Base-by-base conservation (phyloP, 2,797 vertebrate species). In the Mus spretus region DNA sequence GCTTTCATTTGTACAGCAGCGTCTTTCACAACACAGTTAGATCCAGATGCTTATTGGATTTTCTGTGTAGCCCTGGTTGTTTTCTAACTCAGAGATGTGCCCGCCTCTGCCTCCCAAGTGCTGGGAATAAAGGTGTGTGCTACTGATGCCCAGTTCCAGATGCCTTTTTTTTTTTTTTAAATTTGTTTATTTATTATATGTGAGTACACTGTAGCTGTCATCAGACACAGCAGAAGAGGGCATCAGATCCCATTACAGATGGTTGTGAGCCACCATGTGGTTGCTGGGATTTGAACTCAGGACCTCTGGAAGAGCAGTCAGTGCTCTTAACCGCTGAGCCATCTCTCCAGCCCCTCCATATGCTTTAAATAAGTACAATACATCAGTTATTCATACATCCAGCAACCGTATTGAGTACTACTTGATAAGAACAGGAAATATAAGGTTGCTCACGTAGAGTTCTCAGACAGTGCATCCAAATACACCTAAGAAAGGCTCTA, bases 331-430 rank as follows among this genome's bases (percentile, higher is more conserved):
- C 50, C 2, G 10, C 50, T 11, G 10, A 50, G 50, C 50, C 50
- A 50, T 50, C 50, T 11, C 50, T 50, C 10, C 10, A 50, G 50
- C 50, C 50, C 50, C 65, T 55, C 34, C 4, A 87, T 50, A 37
- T 72, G 20, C 85, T 40, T 74, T 75, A 40, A 88, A 31, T 92
- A 40, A 96, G 72, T 12, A 89, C 37, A 89, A 82, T 70, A 57
- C 14, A 83, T 44, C 79, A 93, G 79, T 63, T 19, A 72, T 87
- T 90, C 50, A 95, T 28, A 94, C 15, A 65, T 57, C 63, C 40
- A 79, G 40, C 94, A 85, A 50, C 96, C 53, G 89, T 87, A 89
- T 7, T 59, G 37, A 93, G 20, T 67, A 44, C 37, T 63, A 93
- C 37, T 84, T 75, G 55, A 93, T 0, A 95, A 67, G 79, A 40